These are phyloP conservation scores for Brachyptera putata DNA, from an alignment of 2,888 invertebrate species.

Conservation along the genomic window DNA sequence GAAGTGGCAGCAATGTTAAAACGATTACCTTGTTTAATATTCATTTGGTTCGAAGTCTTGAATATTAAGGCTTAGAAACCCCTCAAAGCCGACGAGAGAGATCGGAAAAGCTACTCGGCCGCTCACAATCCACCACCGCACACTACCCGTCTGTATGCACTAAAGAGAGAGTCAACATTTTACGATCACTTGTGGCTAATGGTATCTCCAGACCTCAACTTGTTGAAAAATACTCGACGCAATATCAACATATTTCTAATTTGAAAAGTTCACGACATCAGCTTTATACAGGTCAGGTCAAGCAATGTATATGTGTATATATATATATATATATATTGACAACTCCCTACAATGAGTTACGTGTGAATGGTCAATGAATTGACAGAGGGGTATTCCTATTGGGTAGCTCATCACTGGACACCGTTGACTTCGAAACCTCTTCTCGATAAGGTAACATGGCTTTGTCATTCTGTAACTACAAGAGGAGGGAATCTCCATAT, in stretches of 20 bases:
- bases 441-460: constrained; percentile 28
- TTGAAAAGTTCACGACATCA: no score
- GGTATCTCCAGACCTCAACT: neutral
- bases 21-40: constrained; percentile 45
- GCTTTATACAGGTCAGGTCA: no score
- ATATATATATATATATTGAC: no score
- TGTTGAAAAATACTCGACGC: neutral
- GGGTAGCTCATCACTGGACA: no score
- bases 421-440: no score
- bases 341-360: no score
- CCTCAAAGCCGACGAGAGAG: neutral
- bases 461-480: constrained; percentile 30
- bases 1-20: constrained; percentile 39
- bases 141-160: no score
- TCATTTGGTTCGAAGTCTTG: constrained; percentile 42
- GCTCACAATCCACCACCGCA: constrained; percentile 5
- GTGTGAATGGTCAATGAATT: no score
- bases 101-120: neutral
- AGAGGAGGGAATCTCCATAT: constrained; percentile 30
- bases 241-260: no score
- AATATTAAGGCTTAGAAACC: constrained; percentile 40
- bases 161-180: constrained; percentile 22
- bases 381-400: no score
- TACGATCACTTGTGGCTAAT: constrained; percentile 22
- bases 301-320: no score